Percentiles rank a stretch among this genome's conserved stretches.
Evolutionary conservation across 2,888 invertebrate genomes (phyloP).

Genomic region (Dryomyza anilis): DNA sequence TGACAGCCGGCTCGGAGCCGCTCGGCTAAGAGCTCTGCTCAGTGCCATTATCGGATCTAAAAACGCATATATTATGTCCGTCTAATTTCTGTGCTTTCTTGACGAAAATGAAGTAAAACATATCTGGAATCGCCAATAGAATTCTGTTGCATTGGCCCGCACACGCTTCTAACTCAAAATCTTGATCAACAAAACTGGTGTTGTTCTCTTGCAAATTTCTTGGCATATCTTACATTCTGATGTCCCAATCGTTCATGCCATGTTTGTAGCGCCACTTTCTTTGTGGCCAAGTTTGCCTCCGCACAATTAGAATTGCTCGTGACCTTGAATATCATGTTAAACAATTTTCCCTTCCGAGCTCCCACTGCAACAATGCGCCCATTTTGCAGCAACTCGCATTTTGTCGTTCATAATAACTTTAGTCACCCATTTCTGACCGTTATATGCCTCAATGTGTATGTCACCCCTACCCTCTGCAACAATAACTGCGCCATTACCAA

Average conservation of each 20-base stretch:
- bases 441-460: background rate
- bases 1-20: no score
- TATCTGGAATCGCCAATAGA: slow-evolving; percentile 34
- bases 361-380: slow-evolving; percentile 26
- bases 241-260: slow-evolving; percentile 31
- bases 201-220: slow-evolving; percentile 16
- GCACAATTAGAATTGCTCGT: slow-evolving; percentile 17
- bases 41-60: no score
- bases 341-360: slow-evolving; percentile 18
- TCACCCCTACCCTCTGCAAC: no score
- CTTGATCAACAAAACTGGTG: slow-evolving; percentile 22
- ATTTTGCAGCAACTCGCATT: background rate
- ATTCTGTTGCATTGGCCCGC: slow-evolving; percentile 31
- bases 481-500: slow-evolving; percentile 2
- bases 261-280: slow-evolving; percentile 7
- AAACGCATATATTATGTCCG: no score
- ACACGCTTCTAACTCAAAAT: slow-evolving; percentile 30
- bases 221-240: slow-evolving; percentile 26
- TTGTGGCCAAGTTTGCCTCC: background rate
- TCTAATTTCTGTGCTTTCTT: no score
- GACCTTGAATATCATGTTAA: no score
- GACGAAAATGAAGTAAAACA: slow-evolving; percentile 32
- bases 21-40: no score
- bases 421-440: background rate
- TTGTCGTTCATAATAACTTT: background rate